Percentiles rank a stretch among this genome's conserved stretches.
Evolutionary conservation across 2,888 invertebrate species (phyloP).

Genomic region (Ectobius pallidus): DNA sequence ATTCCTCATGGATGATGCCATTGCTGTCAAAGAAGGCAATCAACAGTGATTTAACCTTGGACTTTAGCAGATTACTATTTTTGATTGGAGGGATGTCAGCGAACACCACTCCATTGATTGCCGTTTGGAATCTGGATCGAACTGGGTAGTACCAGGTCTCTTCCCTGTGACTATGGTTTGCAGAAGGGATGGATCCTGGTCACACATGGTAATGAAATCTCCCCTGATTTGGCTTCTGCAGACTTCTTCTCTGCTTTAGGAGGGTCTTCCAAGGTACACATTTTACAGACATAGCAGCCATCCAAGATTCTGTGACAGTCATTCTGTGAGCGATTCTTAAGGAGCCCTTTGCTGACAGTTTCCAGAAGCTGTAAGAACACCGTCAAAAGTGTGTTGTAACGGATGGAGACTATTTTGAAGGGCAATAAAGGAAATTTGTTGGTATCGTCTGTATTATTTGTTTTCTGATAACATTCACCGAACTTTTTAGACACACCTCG

Average conservation of each 20-base stretch:
- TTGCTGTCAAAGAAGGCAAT: neutral
- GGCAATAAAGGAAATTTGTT: too few relatives aligned
- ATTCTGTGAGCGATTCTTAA: neutral
- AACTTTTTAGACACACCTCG: too few relatives aligned
- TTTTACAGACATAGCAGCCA: conserved; percentile 5
- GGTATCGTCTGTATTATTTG: too few relatives aligned
- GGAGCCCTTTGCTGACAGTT: too few relatives aligned
- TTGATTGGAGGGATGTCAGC: neutral
- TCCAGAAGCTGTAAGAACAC: too few relatives aligned
- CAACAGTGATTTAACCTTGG: neutral
- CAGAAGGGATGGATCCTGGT: neutral
- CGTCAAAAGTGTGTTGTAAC: too few relatives aligned
- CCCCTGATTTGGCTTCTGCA: neutral
- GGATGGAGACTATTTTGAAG: too few relatives aligned
- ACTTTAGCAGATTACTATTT: neutral
- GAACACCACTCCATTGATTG: conserved; percentile 9
- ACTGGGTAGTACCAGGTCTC: too few relatives aligned
- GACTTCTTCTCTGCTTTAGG: neutral
- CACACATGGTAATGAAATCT: too few relatives aligned
- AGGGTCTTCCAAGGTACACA: neutral
- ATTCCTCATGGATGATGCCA: neutral
- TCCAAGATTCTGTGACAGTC: neutral
- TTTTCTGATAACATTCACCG: too few relatives aligned
- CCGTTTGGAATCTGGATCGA: neutral
- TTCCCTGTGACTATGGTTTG: neutral